Conservation (phyloP, 1,140 invertebrate genomes). For the Lamellibrachia luymesi region DNA sequence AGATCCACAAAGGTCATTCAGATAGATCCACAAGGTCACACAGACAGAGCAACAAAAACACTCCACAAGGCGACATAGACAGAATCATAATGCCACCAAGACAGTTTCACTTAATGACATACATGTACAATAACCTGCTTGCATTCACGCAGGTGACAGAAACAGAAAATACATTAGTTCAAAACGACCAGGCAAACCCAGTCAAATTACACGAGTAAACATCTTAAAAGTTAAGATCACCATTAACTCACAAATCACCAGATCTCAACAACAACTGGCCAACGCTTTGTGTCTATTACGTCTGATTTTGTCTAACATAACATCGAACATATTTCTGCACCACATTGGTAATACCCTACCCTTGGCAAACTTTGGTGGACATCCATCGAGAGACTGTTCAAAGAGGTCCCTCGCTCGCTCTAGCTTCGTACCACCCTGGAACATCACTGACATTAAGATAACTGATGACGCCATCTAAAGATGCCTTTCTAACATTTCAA, state of each 20-base stretch:
- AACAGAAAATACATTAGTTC: no score
- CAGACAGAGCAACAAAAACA: no score
- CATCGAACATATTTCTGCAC: not conserved
- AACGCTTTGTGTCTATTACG: no score
- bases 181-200: not conserved
- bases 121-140: no score
- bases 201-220: not conserved
- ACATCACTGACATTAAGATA: conserved; percentile 27
- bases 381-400: conserved; percentile 96
- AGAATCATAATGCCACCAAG: no score
- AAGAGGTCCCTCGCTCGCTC: conserved; percentile 97
- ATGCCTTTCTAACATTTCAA: not conserved
- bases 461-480: not conserved
- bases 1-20: no score
- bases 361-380: conserved; percentile 93
- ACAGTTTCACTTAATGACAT: no score
- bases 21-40: no score
- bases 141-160: no score
- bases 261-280: no score
- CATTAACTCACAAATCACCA: no score
- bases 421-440: conserved; percentile 82
- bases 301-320: not conserved
- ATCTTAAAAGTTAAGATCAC: not conserved
- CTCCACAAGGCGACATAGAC: no score
- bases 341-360: conserved; percentile 52